These are phyloP conservation scores for Petrophora chlorosata DNA, from an alignment of 2,888 invertebrate genomes.

Conservation along the genomic window DNA sequence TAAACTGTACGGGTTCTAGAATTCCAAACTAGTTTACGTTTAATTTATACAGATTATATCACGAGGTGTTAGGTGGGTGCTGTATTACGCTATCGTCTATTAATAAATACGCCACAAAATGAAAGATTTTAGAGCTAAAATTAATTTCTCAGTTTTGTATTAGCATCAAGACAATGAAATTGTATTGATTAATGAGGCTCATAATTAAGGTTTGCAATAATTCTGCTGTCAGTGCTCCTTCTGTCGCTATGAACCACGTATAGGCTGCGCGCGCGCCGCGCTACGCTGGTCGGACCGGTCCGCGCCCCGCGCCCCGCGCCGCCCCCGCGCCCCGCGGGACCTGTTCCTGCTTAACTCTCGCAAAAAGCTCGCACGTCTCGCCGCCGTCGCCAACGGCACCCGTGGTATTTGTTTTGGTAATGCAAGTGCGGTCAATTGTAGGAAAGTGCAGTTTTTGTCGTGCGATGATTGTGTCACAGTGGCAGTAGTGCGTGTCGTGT, in stretches of 20 bases:
- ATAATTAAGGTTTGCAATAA: not conserved
- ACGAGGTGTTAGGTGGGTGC: too few relatives aligned
- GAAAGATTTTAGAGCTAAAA: too few relatives aligned
- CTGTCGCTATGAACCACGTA: not conserved
- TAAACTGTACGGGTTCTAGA: too few relatives aligned
- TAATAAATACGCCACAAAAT: too few relatives aligned
- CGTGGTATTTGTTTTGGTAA: constrained; percentile 50
- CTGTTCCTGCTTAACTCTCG: constrained; percentile 39
- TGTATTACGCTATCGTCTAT: too few relatives aligned
- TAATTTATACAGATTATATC: too few relatives aligned
- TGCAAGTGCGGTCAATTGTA: constrained; percentile 36
- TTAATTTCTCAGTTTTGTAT: too few relatives aligned
- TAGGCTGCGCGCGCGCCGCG: constrained; percentile 13
- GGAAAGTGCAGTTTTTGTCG: constrained; percentile 32
- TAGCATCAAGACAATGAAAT: not conserved
- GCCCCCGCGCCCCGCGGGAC: constrained; percentile 27
- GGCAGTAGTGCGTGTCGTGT: constrained; percentile 25
- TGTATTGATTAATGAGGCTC: not conserved
- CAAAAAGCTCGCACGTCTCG: constrained; percentile 44
- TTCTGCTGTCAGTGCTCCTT: not conserved
- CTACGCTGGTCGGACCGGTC: constrained; percentile 39
- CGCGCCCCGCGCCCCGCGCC: constrained; percentile 13
- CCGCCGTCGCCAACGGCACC: constrained; percentile 34
- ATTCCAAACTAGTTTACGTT: too few relatives aligned
- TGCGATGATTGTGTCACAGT: constrained; percentile 31